Base-by-base conservation (phyloP, 2,888 invertebrate genomes). In the Sisyra nigra region DNA sequence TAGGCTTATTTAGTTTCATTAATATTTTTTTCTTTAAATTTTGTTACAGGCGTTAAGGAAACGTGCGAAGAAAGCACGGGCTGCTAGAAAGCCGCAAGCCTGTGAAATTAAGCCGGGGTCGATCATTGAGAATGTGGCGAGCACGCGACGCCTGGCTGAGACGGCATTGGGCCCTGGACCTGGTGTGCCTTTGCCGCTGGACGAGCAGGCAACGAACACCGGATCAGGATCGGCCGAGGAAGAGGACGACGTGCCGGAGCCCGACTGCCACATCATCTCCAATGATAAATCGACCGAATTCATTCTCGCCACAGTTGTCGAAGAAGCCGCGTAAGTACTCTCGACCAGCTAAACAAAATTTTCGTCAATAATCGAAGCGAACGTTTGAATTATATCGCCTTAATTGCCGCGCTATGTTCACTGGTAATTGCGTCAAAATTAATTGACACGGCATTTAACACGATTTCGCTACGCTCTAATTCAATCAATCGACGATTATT, bases 221-320 rank as follows among this genome's bases (percentile, higher is more conserved):
- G 89, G 87, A 9, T 87, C 86, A 4, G 88, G 86, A 7, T 88
- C 87, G 56, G 87, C 87, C 57, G 88, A 87, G 55, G 85, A 87
- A 48, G 85, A 85, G 49, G 82, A 82, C 50, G 55, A 69, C 30
- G 69, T 66, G 65, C 67, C 53, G 58, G 60, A 6, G 62, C 70
- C 44, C 61, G 80, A 80, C 47, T 85, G 84, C 55, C 83, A 84
- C 62, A 81, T 88, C 54, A 88, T 89, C 58, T 83, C 84, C 36
- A 89, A 91, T 62, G 87, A 89, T 59, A 86, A 83, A 63, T 87
- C 87, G 50, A 85, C 88, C 1, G 89, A 89, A 57, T 87, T 89
- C 59, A 88, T 91, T 66, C 68, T 92, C 51, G 85, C 88, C 29
- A 87, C 91, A 3, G 88, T 89, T 45, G 79, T 80, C 44, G 86